Evolutionary conservation across 2,113 vertebrate genomes (phyloP).

Genomic region (Ploceus nigricollis): DNA sequence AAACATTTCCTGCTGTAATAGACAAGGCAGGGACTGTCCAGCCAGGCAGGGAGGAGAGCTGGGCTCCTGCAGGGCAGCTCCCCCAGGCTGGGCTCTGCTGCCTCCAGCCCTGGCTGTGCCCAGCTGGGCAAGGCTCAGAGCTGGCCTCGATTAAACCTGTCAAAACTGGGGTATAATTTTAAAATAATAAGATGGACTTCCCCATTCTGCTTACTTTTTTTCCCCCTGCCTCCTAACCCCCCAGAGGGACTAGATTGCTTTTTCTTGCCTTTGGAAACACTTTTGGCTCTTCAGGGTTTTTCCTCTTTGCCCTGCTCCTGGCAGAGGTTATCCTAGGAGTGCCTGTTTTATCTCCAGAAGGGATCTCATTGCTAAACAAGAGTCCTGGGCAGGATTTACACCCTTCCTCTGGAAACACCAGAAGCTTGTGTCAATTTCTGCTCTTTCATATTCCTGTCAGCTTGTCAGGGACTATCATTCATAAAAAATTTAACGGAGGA

Average conservation of each 20-base stretch:
- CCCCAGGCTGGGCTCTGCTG: background rate
- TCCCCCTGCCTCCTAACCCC: background rate
- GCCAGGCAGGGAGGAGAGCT: background rate
- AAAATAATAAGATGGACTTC: background rate
- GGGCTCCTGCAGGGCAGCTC: background rate
- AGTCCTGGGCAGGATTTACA: background rate
- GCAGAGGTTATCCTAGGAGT: background rate
- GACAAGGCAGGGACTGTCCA: background rate
- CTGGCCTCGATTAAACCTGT: rapidly evolving
- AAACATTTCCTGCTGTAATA: slow-evolving; percentile 22
- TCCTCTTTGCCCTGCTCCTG: background rate
- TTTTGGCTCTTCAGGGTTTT: background rate
- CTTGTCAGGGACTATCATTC: background rate
- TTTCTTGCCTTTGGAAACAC: background rate
- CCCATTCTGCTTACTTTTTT: background rate
- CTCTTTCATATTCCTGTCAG: background rate
- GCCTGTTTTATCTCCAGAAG: background rate
- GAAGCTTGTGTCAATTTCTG: background rate
- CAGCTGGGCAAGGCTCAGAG: background rate
- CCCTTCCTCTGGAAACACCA: background rate
- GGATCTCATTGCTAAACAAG: background rate
- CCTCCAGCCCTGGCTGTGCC: background rate
- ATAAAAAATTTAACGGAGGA: slow-evolving; percentile 14
- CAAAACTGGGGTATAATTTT: background rate
- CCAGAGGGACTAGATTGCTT: background rate